Conservation (phyloP, 2,888 invertebrate genomes). For the Cremastinae sp. region DNA sequence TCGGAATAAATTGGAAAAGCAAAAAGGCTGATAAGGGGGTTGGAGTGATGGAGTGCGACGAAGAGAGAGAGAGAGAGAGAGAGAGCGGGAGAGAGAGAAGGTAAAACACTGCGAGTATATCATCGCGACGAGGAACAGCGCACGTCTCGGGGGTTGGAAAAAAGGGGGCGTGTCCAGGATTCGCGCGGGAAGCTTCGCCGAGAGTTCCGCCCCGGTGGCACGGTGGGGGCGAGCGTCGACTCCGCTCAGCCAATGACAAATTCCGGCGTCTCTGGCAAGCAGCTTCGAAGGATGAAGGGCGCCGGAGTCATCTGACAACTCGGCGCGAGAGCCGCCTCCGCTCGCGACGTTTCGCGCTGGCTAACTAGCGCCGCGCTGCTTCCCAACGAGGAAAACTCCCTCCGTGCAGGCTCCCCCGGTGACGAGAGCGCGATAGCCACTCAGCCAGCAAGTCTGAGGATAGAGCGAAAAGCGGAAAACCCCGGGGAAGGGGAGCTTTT, state of each 20-base stretch:
- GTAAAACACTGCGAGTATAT: slow-evolving; percentile 45
- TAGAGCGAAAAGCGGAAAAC: slow-evolving; percentile 51
- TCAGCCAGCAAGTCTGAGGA: slow-evolving; percentile 78
- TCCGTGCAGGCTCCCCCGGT: slow-evolving; percentile 61
- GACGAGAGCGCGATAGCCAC: slow-evolving; percentile 72
- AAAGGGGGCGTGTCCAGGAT: slow-evolving; percentile 63
- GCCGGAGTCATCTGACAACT: slow-evolving; percentile 75
- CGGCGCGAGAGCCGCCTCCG: slow-evolving; percentile 73
- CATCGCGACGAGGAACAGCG: slow-evolving; percentile 10
- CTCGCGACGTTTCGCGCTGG: slow-evolving; percentile 65
- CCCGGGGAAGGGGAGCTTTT: slow-evolving; percentile 8
- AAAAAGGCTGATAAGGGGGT: background rate
- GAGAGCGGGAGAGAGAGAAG: slow-evolving; percentile 4
- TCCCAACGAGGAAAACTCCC: slow-evolving; percentile 38
- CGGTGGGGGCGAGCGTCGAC: slow-evolving; percentile 68
- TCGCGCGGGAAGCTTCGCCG: slow-evolving; percentile 62
- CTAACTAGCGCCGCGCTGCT: slow-evolving; percentile 71
- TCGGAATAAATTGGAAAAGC: too few relatives aligned
- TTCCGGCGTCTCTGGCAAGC: slow-evolving; percentile 63
- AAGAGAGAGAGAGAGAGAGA: background rate
- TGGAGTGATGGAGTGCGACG: background rate
- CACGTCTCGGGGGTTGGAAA: slow-evolving; percentile 49
- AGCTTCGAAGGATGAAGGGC: slow-evolving; percentile 16
- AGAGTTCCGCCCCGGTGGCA: slow-evolving; percentile 64
- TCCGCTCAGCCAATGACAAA: slow-evolving; percentile 76